Base-by-base conservation (phyloP, 2,113 vertebrate genomes). In the Chitala chitala region DNA sequence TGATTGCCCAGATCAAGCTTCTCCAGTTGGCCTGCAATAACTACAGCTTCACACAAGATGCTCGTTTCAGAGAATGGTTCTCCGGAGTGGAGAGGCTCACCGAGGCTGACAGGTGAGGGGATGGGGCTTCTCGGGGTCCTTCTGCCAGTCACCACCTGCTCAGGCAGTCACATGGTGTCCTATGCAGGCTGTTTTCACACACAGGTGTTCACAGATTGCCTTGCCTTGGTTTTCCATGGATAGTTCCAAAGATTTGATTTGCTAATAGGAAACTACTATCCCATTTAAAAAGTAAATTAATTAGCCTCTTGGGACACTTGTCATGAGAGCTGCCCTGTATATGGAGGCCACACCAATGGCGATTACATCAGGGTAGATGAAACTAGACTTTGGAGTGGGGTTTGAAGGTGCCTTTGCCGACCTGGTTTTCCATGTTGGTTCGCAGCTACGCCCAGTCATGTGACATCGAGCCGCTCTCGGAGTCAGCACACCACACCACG, bases 1-100 rank as follows among this genome's bases (percentile, higher is more conserved):
- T 99, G 73, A 98, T 99, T 0, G 96, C 96, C 1, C 97, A 98
- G 89, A 99, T 99, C 85, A 99, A 98, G 78, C 87, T 99, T 79
- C 92, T 98, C 1, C 97, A 98, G 89, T 88, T 96, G 0, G 96
- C 96, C 55, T 98, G 95, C 80, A 99, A 98, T 83, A 99, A 94
- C 84, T 99, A 98, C 87, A 98, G 92, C 79, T 96, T 98, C 73
- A 89, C 84, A 0, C 93, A 90, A 2, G 93, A 95, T 42, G 82
- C 85, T 5, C 91, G 83, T 61, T 99, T 99, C 0, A 83, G 89
- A 24, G 89, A 93, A 75, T 99, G 97, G 97, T 96, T 97, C 81
- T 90, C 87, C 3, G 82, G 89, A 10, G 77, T 94, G 86, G 94
- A 93, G 75, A 80, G 92, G 56, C 93, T 98, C 79, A 95, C 90